Conservation (phyloP, 2,888 invertebrate genomes). For the Podabrus alpinus region DNA sequence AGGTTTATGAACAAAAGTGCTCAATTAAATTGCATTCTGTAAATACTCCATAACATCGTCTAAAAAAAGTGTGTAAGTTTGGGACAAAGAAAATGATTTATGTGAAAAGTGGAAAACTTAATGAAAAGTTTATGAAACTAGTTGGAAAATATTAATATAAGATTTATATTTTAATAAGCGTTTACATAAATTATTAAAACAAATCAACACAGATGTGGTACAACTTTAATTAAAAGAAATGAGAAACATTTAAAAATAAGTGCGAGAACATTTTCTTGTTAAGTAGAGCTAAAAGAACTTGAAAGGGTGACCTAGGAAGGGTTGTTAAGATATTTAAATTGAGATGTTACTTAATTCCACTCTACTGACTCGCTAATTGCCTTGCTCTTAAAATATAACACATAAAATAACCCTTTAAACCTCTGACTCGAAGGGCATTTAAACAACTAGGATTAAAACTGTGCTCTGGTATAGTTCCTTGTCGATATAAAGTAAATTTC, state of each 20-base stretch:
- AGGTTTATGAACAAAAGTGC: conserved; percentile 21
- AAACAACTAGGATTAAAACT: conserved; percentile 34
- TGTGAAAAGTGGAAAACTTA: not conserved
- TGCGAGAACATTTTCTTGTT: conserved; percentile 33
- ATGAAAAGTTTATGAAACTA: not conserved
- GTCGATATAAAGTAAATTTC: conserved; percentile 27
- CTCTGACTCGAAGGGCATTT: conserved; percentile 35
- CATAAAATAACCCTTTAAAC: conserved; percentile 51
- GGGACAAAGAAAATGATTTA: not conserved
- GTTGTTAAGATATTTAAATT: conserved; percentile 55
- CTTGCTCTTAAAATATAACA: conserved; percentile 51
- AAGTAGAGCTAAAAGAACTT: conserved; percentile 33
- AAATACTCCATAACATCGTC: not conserved
- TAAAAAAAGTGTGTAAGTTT: not conserved
- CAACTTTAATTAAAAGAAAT: conserved; percentile 52
- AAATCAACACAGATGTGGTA: conserved; percentile 49
- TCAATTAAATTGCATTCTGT: conserved; percentile 26
- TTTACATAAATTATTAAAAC: conserved; percentile 32
- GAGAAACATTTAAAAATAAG: conserved; percentile 40
- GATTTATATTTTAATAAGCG: conserved; percentile 25
- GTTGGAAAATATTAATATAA: not conserved
- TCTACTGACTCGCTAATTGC: conserved; percentile 57
- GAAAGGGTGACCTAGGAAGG: conserved; percentile 39
- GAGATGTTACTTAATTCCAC: conserved; percentile 56
- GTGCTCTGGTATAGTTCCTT: conserved; percentile 23